A percentile compares a stretch with the other conserved stretches of the same genome.
These are phyloP conservation scores for Montipora capitata DNA, from an alignment of 92 coral and sea anemone species.

Conservation along the genomic window DNA sequence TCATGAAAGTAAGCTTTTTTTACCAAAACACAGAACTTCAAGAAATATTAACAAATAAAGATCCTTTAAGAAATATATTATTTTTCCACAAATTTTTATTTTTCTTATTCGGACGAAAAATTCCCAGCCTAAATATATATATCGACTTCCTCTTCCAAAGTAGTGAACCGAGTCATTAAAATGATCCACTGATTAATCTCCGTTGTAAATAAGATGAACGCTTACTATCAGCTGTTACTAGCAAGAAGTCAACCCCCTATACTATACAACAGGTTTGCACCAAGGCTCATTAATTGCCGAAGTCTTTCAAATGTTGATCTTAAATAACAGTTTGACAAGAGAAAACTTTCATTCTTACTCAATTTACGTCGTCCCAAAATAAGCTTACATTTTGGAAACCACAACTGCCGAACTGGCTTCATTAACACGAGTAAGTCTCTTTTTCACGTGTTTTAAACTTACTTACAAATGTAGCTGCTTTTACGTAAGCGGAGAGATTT, in stretches of 20 bases:
- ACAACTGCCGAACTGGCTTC: neutral
- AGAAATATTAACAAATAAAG: no score
- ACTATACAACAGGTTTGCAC: no score
- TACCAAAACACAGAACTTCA: conserved; percentile 12
- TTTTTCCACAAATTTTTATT: no score
- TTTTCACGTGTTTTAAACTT: neutral
- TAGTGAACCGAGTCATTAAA: neutral
- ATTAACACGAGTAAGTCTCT: neutral
- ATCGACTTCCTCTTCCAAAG: neutral
- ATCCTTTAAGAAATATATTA: no score
- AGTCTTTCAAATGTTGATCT: neutral
- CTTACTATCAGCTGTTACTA: no score
- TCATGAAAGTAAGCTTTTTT: neutral
- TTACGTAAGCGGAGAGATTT: no score
- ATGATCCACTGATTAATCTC: neutral
- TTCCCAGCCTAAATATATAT: neutral
- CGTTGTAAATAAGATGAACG: no score
- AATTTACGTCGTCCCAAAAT: neutral
- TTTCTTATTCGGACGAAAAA: neutral
- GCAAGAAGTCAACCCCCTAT: no score
- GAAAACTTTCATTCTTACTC: neutral
- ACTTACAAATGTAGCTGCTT: no score
- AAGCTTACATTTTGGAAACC: no score
- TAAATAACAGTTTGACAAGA: neutral
- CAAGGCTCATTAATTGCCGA: no score